phyloP scores from a whole-genome alignment of 2,888 invertebrate genomes.

The Lasioglossum calceatum region DNA sequence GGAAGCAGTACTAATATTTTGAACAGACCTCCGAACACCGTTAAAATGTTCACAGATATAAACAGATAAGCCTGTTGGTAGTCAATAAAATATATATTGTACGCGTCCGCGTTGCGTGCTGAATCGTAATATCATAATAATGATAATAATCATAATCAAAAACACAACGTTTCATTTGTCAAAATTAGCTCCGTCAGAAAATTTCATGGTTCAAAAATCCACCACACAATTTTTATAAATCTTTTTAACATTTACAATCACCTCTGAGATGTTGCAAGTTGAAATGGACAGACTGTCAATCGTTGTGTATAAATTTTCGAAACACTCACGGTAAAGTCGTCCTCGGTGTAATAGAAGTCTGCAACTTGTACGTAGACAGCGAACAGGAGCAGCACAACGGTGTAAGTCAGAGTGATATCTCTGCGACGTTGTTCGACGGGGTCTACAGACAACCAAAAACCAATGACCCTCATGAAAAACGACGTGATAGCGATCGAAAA shows the following conservation, averaged over 20 bases:
- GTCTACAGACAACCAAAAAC: conserved; percentile 66
- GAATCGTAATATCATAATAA: neutral
- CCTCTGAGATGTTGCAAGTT: no score
- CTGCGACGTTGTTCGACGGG: conserved; percentile 51
- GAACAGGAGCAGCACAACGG: conserved; percentile 45
- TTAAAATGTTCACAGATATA: neutral
- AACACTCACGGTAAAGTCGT: conserved; percentile 67
- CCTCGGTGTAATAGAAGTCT: conserved; percentile 63
- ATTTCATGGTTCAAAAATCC: neutral
- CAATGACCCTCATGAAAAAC: conserved; percentile 66
- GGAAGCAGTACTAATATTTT: neutral
- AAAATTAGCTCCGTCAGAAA: neutral
- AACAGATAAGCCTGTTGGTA: neutral
- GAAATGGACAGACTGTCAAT: neutral
- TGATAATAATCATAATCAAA: neutral
- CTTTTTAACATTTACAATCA: no score
- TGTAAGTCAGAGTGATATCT: conserved; percentile 55
- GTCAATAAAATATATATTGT: neutral
- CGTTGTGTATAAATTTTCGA: neutral
- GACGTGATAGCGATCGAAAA: conserved; percentile 50
- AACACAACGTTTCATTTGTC: neutral
- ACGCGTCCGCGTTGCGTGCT: neutral
- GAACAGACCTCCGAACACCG: neutral
- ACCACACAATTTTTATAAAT: neutral
- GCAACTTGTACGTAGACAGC: conserved; percentile 45